Evolutionary conservation across 2,888 invertebrate genomes (phyloP).

Genomic region (Chloroclysta siterata): DNA sequence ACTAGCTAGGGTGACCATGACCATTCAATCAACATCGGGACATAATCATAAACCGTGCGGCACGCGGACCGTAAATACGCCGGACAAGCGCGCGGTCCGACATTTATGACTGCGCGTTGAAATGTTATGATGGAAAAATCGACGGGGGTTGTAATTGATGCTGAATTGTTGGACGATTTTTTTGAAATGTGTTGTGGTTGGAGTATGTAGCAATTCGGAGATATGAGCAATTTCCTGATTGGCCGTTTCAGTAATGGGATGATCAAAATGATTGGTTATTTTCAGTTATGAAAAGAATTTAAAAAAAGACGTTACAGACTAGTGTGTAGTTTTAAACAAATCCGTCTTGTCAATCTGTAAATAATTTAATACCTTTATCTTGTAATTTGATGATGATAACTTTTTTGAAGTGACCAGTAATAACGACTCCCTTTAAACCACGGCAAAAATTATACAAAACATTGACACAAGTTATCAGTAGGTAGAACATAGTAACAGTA

Average conservation of each 20-base stretch:
- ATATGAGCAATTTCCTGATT: constrained; percentile 19
- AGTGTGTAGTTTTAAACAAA: too few species aligned
- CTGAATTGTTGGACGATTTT: constrained; percentile 52
- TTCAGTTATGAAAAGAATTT: too few species aligned
- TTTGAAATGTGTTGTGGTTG: constrained; percentile 37
- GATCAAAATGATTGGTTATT: not conserved
- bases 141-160: constrained; percentile 71
- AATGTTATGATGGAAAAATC: constrained; percentile 77
- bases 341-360: too few species aligned
- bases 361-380: too few species aligned
- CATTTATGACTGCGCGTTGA: constrained; percentile 45
- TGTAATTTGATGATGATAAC: too few species aligned
- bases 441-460: too few species aligned
- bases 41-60: constrained; percentile 79
- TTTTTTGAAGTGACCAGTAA: too few species aligned
- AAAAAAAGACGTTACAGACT: too few species aligned
- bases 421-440: too few species aligned
- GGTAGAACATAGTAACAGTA: too few species aligned
- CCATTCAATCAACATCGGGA: constrained; percentile 81
- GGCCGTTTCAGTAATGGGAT: constrained; percentile 8
- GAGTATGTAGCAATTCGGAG: constrained; percentile 11
- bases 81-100: constrained; percentile 53
- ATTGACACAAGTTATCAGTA: too few species aligned
- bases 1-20: constrained; percentile 65
- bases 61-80: constrained; percentile 73